Percentiles rank a stretch among this genome's conserved stretches.
phyloP scores from a whole-genome alignment of 2,797 vertebrate genomes.

The Smutsia temminckii region DNA sequence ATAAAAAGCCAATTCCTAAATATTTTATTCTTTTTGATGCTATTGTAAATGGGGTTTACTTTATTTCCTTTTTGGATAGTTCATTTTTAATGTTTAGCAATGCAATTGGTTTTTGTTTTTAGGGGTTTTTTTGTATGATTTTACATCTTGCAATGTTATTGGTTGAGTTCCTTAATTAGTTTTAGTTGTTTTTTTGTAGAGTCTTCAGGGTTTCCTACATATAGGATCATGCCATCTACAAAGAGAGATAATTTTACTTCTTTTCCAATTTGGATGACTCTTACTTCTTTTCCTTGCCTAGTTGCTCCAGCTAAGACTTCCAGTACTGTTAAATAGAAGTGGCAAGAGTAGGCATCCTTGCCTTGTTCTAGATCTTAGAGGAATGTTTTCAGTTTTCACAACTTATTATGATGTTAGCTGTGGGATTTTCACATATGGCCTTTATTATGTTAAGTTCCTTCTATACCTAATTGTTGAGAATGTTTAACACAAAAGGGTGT shows the following conservation, averaged over 20 bases:
- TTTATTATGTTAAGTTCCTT: not conserved
- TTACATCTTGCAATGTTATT: not conserved
- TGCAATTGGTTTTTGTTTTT: not conserved
- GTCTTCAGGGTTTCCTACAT: no score
- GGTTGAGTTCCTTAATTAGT: not conserved
- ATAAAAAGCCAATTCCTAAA: not conserved
- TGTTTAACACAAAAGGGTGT: not conserved
- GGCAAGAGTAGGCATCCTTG: not conserved
- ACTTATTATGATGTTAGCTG: not conserved
- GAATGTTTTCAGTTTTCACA: not conserved
- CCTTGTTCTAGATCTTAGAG: not conserved
- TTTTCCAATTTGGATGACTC: not conserved
- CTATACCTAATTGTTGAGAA: not conserved
- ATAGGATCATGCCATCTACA: no score
- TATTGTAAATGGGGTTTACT: not conserved
- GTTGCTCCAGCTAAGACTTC: not conserved
- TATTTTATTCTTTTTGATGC: not conserved
- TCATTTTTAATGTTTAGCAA: not conserved
- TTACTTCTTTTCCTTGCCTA: not conserved
- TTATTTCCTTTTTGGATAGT: not conserved
- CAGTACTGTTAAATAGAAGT: not conserved
- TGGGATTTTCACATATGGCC: not conserved
- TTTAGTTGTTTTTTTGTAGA: not conserved
- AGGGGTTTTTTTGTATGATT: not conserved
- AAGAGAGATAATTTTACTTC: not conserved